Evolutionary conservation across 2,113 vertebrate genomes (phyloP).

Genomic region (Amblyopsis rosae): DNA sequence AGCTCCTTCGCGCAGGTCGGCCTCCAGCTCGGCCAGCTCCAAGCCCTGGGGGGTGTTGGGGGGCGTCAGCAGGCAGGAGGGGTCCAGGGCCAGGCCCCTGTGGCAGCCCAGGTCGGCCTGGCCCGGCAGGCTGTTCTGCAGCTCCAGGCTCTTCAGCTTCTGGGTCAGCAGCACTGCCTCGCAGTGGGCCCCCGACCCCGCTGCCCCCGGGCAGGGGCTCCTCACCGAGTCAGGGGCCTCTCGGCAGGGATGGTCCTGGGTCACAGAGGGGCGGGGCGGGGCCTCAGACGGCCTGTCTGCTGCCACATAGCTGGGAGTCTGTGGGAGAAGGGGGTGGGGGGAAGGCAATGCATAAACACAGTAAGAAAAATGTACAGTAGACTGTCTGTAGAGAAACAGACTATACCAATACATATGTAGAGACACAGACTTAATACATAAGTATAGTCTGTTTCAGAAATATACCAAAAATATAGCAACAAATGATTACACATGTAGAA

Average conservation of each 20-base stretch:
- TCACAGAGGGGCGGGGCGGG: conserved; percentile 23
- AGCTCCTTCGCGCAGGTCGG: conserved; percentile 51
- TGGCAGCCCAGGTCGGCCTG: conserved; percentile 60
- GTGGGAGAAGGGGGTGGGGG: conserved; percentile 3
- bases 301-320: conserved; percentile 10
- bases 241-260: conserved; percentile 15
- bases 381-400: too few species aligned
- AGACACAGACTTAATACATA: too few species aligned
- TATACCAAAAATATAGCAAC: too few species aligned
- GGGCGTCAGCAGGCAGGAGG: conserved; percentile 80
- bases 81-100: conserved; percentile 77
- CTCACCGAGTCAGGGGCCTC: conserved; percentile 14
- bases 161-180: conserved; percentile 73
- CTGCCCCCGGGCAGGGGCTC: conserved; percentile 15
- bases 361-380: too few species aligned
- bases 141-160: conserved; percentile 76
- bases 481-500: background rate
- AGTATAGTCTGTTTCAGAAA: too few species aligned
- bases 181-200: conserved; percentile 50
- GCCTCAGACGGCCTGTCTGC: conserved; percentile 37
- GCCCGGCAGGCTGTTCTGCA: conserved; percentile 68
- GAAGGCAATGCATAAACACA: too few species aligned
- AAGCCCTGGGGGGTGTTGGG: conserved; percentile 78
- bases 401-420: too few species aligned
- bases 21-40: conserved; percentile 71